phyloP scores from a whole-genome alignment of 1,140 invertebrate genomes.

The Zaprionus davidi region DNA sequence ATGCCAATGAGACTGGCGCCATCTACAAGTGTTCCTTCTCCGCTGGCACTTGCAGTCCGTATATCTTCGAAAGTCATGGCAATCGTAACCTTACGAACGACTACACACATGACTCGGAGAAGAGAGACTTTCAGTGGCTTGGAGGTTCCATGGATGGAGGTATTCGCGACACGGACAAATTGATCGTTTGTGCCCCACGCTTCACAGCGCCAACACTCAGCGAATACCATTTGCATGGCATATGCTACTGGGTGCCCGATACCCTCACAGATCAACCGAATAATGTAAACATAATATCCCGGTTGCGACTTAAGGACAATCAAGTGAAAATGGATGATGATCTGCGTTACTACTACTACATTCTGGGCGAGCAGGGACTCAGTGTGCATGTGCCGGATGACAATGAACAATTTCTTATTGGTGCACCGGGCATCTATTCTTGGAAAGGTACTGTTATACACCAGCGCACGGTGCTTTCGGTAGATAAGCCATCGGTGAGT shows the following conservation, averaged over 20 bases:
- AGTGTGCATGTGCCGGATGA: slow-evolving; percentile 85
- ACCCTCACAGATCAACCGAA: slow-evolving; percentile 63
- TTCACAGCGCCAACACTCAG: slow-evolving; percentile 56
- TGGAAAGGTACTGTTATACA: slow-evolving; percentile 85
- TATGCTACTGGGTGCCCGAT: slow-evolving; percentile 84
- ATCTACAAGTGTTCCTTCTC: slow-evolving; percentile 73
- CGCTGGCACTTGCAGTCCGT: slow-evolving; percentile 62
- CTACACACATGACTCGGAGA: slow-evolving; percentile 70
- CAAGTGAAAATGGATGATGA: slow-evolving; percentile 50
- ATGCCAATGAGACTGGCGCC: slow-evolving; percentile 78
- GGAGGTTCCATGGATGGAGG: slow-evolving; percentile 82
- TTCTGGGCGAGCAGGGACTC: slow-evolving; percentile 85
- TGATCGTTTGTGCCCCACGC: slow-evolving; percentile 79
- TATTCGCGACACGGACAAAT: slow-evolving; percentile 65
- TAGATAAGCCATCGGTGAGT: slow-evolving; percentile 58
- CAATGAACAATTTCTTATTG: slow-evolving; percentile 85
- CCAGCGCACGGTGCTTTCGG: slow-evolving; percentile 44
- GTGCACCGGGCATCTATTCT: slow-evolving; percentile 86
- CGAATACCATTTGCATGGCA: slow-evolving; percentile 84
- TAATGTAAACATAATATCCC: slow-evolving; percentile 68
- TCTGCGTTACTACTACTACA: slow-evolving; percentile 84
- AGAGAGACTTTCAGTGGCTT: slow-evolving; percentile 76
- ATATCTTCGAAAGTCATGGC: slow-evolving; percentile 66
- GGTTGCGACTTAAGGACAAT: slow-evolving; percentile 49
- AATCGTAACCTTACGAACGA: slow-evolving; percentile 48